These are phyloP conservation scores for Drosophila persimilis DNA, from an alignment of 1,140 invertebrate genomes.

Conservation along the genomic window DNA sequence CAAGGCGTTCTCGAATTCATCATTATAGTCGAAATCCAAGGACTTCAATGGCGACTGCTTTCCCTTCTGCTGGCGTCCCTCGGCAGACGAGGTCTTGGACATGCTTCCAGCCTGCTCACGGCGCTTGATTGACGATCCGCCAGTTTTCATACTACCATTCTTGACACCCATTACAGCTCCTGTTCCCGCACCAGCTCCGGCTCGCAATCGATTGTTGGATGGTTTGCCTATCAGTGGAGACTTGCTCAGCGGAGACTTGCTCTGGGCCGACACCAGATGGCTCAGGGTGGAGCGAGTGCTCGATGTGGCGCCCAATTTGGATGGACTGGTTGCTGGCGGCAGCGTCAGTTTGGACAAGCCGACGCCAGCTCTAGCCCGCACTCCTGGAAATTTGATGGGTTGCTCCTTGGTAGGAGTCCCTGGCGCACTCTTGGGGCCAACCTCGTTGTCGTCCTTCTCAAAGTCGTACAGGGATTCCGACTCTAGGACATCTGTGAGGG, in stretches of 20 bases:
- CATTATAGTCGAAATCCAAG: conserved; percentile 57
- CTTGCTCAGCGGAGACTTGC: conserved; percentile 12
- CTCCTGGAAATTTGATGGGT: conserved; percentile 25
- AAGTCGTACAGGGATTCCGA: conserved; percentile 60
- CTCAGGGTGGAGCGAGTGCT: conserved; percentile 31
- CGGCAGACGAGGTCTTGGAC: conserved; percentile 27
- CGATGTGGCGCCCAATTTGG: conserved; percentile 21
- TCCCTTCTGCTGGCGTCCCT: conserved; percentile 11
- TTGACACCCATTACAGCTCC: conserved; percentile 2
- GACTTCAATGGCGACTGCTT: conserved; percentile 38
- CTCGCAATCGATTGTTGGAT: conserved; percentile 28
- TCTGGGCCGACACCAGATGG: conserved; percentile 41
- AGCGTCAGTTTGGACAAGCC: conserved; percentile 39
- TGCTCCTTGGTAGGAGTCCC: neutral
- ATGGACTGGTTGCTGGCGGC: conserved; percentile 42
- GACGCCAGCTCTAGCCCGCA: neutral
- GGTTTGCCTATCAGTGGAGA: conserved; percentile 1
- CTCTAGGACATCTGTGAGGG: conserved; percentile 61
- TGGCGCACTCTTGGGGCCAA: conserved; percentile 16
- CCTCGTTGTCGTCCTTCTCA: conserved; percentile 58
- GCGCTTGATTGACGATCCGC: conserved; percentile 31
- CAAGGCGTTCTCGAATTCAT: conserved; percentile 48
- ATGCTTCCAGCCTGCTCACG: conserved; percentile 18
- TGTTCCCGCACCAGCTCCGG: conserved; percentile 7
- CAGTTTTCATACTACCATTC: neutral